These are phyloP conservation scores for Tapera naevia DNA, from an alignment of 2,797 vertebrate species.

Conservation along the genomic window DNA sequence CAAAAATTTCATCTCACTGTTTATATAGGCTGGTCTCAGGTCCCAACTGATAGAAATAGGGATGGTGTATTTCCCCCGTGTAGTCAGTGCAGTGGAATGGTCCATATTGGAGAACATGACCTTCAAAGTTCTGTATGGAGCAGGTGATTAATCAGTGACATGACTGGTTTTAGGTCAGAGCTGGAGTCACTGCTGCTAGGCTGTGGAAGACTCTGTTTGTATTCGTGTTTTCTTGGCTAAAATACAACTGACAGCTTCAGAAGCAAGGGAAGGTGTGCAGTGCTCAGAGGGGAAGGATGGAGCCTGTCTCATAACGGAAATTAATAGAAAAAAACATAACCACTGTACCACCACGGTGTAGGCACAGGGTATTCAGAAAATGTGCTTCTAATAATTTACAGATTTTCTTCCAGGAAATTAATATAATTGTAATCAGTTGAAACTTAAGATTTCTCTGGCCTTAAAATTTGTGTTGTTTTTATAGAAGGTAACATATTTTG, in stretches of 20 bases:
- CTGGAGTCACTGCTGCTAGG: background rate
- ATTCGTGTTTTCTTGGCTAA: background rate
- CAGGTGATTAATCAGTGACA: background rate
- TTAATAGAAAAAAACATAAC: background rate
- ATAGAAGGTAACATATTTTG: background rate
- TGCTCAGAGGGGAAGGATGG: background rate
- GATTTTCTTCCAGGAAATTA: background rate
- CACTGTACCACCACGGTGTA: fast-evolving
- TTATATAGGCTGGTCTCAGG: background rate
- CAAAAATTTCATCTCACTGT: background rate
- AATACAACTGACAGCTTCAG: background rate
- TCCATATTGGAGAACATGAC: fast-evolving
- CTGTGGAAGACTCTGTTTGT: background rate
- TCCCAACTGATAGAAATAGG: background rate
- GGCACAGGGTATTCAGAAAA: background rate
- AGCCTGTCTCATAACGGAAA: background rate
- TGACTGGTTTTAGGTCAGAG: background rate
- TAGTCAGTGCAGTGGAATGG: background rate
- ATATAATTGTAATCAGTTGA: background rate
- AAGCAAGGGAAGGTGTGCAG: background rate
- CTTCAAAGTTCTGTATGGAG: background rate
- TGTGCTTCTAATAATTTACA: background rate
- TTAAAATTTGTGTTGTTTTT: background rate
- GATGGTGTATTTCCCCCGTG: background rate
- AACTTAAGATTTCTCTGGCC: background rate